These are phyloP conservation scores for Coptodon rendalli DNA, from an alignment of 2,113 vertebrate species.

Conservation along the genomic window DNA sequence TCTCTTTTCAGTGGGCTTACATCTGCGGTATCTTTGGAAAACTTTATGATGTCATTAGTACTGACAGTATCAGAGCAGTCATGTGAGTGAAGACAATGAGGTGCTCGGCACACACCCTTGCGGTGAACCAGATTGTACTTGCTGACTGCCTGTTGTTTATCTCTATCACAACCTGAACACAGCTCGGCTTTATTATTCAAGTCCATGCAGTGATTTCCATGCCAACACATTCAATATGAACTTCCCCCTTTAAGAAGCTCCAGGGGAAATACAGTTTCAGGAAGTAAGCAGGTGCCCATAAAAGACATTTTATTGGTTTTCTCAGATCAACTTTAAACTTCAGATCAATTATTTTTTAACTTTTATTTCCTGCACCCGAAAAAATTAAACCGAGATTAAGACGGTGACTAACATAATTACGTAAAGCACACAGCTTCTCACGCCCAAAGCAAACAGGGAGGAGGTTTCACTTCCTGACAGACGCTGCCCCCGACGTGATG, in stretches of 20 bases:
- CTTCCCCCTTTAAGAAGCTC: not conserved
- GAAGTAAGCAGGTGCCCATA: not conserved
- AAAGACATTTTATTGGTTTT: not conserved
- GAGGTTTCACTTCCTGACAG: not conserved
- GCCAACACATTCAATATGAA: not conserved
- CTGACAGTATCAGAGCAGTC: not conserved
- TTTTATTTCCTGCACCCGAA: not conserved
- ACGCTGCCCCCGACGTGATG: not conserved
- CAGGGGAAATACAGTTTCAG: not conserved
- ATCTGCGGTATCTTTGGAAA: not conserved
- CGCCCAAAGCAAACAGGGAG: not conserved
- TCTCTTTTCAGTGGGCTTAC: not conserved
- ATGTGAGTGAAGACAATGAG: accelerated
- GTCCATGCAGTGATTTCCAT: accelerated
- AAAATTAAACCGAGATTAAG: not conserved
- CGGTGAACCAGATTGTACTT: not conserved
- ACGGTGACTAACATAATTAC: not conserved
- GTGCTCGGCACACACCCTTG: not conserved
- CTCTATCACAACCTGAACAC: not conserved
- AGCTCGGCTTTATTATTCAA: not conserved
- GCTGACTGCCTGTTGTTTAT: not conserved
- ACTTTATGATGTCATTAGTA: not conserved
- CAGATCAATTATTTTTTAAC: not conserved
- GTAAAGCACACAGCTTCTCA: not conserved
- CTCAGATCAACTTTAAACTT: not conserved